phyloP scores from a whole-genome alignment of 2,797 vertebrate genomes.

The Helostoma temminkii region DNA sequence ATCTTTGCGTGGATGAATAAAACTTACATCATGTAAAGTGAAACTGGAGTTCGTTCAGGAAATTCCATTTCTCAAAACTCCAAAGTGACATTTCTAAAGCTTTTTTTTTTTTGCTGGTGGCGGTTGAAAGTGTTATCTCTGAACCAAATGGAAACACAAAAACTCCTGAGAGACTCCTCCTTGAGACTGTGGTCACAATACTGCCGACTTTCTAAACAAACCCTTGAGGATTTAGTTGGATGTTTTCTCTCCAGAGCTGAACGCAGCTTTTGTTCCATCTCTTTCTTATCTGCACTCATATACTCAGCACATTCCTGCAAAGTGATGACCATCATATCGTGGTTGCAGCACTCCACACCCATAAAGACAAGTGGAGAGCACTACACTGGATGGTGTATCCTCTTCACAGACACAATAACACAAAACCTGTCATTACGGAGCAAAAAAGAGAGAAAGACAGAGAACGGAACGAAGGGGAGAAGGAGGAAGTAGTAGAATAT shows the following conservation, averaged over 20 bases:
- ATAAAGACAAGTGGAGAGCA: conserved; percentile 78
- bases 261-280: conserved; percentile 23
- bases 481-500: conserved; percentile 43
- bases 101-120: too few species aligned
- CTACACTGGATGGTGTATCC: conserved; percentile 71
- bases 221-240: conserved; percentile 30
- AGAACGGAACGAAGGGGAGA: conserved; percentile 15
- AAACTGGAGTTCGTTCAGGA: too few species aligned
- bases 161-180: conserved; percentile 5
- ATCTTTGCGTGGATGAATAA: too few species aligned
- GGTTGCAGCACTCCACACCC: conserved; percentile 70
- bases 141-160: not conserved
- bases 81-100: too few species aligned
- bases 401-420: conserved; percentile 76
- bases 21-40: too few species aligned
- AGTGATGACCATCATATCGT: conserved; percentile 70
- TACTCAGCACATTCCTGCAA: conserved; percentile 69
- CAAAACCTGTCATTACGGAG: conserved; percentile 77
- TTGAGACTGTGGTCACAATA: conserved; percentile 38
- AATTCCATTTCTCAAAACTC: too few species aligned
- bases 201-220: conserved; percentile 54
- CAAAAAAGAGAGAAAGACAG: conserved; percentile 26
- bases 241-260: conserved; percentile 25
- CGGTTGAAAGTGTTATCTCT: not conserved
- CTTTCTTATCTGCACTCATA: conserved; percentile 46